phyloP scores from a whole-genome alignment of 2,888 invertebrate species.

The Phalangium opilio region DNA sequence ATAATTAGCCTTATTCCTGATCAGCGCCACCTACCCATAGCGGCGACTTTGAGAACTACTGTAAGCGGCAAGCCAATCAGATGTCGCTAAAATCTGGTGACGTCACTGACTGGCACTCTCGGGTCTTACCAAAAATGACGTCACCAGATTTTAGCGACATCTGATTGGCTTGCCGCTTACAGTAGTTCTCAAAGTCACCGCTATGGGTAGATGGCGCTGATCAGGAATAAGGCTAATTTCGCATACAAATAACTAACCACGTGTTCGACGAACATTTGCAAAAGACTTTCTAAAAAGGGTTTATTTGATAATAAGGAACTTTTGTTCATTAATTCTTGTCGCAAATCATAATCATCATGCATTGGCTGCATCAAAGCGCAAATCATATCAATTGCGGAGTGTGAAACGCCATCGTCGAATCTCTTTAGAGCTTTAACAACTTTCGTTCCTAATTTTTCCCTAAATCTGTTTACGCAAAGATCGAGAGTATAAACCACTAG shows the following conservation, averaged over 20 bases:
- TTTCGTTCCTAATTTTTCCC: constrained; percentile 84
- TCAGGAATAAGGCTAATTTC: no score
- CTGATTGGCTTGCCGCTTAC: no score
- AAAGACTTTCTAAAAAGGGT: constrained; percentile 75
- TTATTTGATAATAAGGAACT: constrained; percentile 80
- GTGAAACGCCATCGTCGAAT: constrained; percentile 76
- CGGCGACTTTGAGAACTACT: no score
- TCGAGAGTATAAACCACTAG: neutral
- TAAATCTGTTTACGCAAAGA: neutral
- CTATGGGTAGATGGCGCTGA: no score
- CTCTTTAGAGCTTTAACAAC: constrained; percentile 77
- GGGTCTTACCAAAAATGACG: no score
- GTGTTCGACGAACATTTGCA: constrained; percentile 88
- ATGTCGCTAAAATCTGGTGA: no score
- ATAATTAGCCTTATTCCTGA: no score
- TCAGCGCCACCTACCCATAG: no score
- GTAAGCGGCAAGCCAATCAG: no score
- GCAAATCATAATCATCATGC: constrained; percentile 81
- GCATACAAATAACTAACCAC: constrained; percentile 75
- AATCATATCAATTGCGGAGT: constrained; percentile 92
- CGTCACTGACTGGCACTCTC: no score
- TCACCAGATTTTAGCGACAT: no score
- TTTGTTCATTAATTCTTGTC: constrained; percentile 97
- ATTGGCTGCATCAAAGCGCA: constrained; percentile 98
- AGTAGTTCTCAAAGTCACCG: no score